A percentile compares a stretch with the other conserved stretches of the same genome.
phyloP scores from a whole-genome alignment of 2,113 vertebrate genomes.

The Poecile atricapillus region DNA sequence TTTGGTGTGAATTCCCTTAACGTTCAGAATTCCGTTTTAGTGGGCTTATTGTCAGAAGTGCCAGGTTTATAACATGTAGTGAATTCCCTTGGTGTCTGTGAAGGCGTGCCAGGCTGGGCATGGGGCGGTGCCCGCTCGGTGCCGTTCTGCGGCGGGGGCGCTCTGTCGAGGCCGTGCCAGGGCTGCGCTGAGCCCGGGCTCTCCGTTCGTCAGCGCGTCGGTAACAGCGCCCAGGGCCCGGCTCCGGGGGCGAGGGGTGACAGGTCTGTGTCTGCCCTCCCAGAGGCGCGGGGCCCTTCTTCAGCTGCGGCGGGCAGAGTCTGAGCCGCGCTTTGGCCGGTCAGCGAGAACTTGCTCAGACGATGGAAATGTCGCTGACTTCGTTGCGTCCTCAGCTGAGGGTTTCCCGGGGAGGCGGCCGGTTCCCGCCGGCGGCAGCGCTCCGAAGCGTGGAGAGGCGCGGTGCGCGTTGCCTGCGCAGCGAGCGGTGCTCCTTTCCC shows the following conservation, averaged over 20 bases:
- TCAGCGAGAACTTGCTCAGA: fast-evolving
- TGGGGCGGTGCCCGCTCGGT: background rate
- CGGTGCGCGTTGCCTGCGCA: background rate
- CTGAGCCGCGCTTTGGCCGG: background rate
- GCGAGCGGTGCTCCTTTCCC: background rate
- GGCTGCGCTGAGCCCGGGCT: background rate
- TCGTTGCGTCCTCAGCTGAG: background rate
- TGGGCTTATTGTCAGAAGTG: background rate
- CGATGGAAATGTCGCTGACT: fast-evolving
- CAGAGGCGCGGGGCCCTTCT: fast-evolving
- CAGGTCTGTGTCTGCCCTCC: fast-evolving
- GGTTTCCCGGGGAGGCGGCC: too few species aligned
- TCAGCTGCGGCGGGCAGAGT: fast-evolving
- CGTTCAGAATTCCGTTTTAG: background rate
- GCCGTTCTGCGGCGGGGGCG: fast-evolving
- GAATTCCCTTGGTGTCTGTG: fast-evolving
- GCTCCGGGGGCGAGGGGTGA: too few species aligned
- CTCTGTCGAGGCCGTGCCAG: background rate
- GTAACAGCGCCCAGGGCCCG: background rate
- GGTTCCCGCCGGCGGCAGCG: background rate
- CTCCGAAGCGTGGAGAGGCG: fast-evolving
- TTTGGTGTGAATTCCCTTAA: background rate
- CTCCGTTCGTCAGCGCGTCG: too few species aligned
- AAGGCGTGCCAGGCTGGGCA: background rate
- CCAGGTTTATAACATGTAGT: too few species aligned